These are phyloP conservation scores for Scomberomorus guttatus DNA, from an alignment of 2,797 vertebrate species.

Conservation along the genomic window DNA sequence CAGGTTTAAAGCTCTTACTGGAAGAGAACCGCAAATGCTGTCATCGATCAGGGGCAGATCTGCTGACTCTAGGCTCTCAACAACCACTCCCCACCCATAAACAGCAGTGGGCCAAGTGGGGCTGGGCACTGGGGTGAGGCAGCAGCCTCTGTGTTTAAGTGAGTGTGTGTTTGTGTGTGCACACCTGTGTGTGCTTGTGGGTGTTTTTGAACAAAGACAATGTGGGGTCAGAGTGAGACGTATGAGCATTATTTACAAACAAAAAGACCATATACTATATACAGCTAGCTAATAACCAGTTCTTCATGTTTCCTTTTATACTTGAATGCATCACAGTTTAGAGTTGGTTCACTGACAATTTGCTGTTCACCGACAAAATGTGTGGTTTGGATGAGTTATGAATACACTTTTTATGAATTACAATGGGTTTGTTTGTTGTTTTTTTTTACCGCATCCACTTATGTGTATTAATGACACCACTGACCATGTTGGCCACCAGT, in stretches of 20 bases:
- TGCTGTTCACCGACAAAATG: no score
- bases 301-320: not conserved
- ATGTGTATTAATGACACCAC: constrained; percentile 26
- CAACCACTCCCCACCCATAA: constrained; percentile 82
- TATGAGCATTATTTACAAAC: constrained; percentile 36
- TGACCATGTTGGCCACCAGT: not conserved
- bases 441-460: constrained; percentile 11
- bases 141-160: constrained; percentile 43
- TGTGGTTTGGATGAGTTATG: constrained; percentile 15
- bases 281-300: not conserved
- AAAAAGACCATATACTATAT: not conserved
- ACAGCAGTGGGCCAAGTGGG: constrained; percentile 74
- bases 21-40: constrained; percentile 85
- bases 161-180: constrained; percentile 44
- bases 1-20: constrained; percentile 85
- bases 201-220: constrained; percentile 20
- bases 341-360: constrained; percentile 4
- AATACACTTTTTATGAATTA: no score
- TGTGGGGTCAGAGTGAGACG: constrained; percentile 2
- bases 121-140: constrained; percentile 67
- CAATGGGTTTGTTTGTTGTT: no score
- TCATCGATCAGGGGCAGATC: constrained; percentile 86
- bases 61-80: constrained; percentile 85
- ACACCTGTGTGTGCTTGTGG: constrained; percentile 31
- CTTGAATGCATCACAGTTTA: not conserved